Conservation (phyloP, 2,888 invertebrate species). For the Mantis religiosa region DNA sequence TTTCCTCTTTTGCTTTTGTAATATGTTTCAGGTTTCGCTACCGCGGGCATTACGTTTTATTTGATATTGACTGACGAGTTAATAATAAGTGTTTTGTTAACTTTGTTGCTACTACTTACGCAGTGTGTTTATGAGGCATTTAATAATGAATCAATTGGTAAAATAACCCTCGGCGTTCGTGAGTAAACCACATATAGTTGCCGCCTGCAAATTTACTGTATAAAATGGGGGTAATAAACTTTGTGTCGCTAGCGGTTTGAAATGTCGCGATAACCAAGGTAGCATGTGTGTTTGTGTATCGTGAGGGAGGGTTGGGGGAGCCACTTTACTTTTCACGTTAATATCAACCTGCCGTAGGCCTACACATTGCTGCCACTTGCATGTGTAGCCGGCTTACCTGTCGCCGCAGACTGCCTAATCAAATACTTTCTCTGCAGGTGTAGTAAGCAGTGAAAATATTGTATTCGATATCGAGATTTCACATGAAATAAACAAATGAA, state of each 20-base stretch:
- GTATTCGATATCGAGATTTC: too few relatives aligned
- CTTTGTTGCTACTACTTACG: neutral
- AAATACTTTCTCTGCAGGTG: too few relatives aligned
- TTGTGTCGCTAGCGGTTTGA: neutral
- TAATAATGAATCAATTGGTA: conserved; percentile 2
- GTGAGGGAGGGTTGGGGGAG: neutral
- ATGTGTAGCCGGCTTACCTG: neutral
- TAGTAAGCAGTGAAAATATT: too few relatives aligned
- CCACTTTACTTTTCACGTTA: neutral
- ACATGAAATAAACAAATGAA: too few relatives aligned
- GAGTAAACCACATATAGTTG: neutral
- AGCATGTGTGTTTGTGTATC: neutral
- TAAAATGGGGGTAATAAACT: neutral
- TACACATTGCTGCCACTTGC: neutral
- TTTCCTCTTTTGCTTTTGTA: neutral
- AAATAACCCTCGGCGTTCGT: neutral
- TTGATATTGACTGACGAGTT: neutral
- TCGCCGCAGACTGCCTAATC: neutral
- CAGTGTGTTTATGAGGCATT: neutral
- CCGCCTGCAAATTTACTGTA: neutral
- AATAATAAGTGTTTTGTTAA: neutral
- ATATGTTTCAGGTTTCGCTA: neutral
- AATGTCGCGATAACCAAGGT: neutral
- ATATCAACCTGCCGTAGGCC: neutral
- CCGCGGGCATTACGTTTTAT: neutral